Base-by-base conservation (phyloP, 1,140 invertebrate species). In the Drosophila rhopaloa region DNA sequence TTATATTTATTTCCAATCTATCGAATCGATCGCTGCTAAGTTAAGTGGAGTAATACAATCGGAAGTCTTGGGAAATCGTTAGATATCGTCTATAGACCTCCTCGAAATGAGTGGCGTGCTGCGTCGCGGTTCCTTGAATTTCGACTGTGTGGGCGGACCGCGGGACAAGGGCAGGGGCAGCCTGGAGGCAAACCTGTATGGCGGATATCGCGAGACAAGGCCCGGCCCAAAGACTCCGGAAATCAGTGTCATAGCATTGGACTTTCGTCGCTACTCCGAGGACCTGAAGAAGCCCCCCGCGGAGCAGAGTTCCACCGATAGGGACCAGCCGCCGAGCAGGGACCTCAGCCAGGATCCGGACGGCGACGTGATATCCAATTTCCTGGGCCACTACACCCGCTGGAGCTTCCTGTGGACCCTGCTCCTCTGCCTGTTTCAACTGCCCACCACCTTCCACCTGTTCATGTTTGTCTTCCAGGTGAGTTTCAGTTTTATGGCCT, bases 391-490 rank as follows among this genome's bases (percentile, higher is more conserved):
- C 76, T 95, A 95, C 79, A 95, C 96, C 16, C 93, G 93, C 61
- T 96, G 96, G 96, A 96, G 96, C 88, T 93, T 96, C 19, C 76
- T 95, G 46, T 94, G 96, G 81, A 96, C 95, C 4, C 94, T 96
- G 65, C 92, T 96, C 1, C 92, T 96, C 16, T 95, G 95, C 2
- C 76, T 96, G 8, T 95, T 96, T 60, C 88, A 91, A 51, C 38
- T 92, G 57, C 90, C 92, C 41, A 84, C 79, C 24, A 92, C 92
- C 37, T 89, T 93, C 54, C 92, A 93, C 67, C 82, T 93, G 62
- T 92, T 92, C 65, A 77, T 88, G 55, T 89, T 91, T 82, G 86
- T 91, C 19, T 92, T 93, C 81, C 91, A 92, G 88, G 92, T 93
- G 55, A 91, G 84, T 82, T 81, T 68, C 46, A 54, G 41, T 57